phyloP scores from a whole-genome alignment of 2,113 vertebrate genomes.

The Zeus faber region DNA sequence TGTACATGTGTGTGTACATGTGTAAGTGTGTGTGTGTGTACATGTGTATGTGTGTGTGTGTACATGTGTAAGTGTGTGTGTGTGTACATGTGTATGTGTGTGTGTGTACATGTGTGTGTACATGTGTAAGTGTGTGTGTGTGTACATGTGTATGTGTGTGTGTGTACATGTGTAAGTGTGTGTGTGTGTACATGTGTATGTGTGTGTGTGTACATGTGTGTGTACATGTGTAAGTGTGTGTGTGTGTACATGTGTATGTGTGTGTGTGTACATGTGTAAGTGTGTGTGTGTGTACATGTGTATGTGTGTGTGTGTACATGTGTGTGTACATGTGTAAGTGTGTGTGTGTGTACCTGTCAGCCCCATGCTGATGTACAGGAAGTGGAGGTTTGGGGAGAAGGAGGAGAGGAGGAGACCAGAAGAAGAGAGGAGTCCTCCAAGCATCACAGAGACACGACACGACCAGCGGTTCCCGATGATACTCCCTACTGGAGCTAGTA shows the following conservation, averaged over 20 bases:
- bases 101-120: too few relatives aligned
- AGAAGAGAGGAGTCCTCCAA: conserved; percentile 87
- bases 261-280: not conserved
- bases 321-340: not conserved
- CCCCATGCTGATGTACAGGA: conserved; percentile 89
- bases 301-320: not conserved
- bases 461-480: conserved; percentile 87
- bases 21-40: too few relatives aligned
- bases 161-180: too few relatives aligned
- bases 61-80: too few relatives aligned
- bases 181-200: too few relatives aligned
- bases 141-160: too few relatives aligned
- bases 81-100: too few relatives aligned
- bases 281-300: not conserved
- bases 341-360: conserved; percentile 83
- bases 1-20: too few relatives aligned
- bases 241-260: not conserved
- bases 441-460: conserved; percentile 85
- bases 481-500: conserved; percentile 86
- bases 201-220: too few relatives aligned
- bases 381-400: conserved; percentile 84
- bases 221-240: not conserved
- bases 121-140: too few relatives aligned
- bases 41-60: too few relatives aligned
- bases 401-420: conserved; percentile 87